phyloP scores from a whole-genome alignment of 2,888 invertebrate genomes.

The Germaria angustata region DNA sequence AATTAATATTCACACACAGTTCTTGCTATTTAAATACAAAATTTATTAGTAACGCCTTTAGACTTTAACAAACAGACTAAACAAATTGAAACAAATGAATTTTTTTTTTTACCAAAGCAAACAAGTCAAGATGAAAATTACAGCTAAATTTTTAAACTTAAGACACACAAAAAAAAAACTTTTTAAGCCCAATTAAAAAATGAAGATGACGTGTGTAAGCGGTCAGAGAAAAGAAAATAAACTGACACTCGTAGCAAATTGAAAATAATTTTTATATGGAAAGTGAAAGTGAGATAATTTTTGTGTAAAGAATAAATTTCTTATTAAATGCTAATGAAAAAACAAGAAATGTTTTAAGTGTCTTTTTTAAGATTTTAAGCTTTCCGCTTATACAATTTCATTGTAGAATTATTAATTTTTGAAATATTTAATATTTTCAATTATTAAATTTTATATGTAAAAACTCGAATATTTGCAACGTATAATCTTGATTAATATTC shows the following conservation, averaged over 20 bases:
- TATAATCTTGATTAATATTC: too few relatives aligned
- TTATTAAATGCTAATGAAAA: not conserved
- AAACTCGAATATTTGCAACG: too few relatives aligned
- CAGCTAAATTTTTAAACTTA: too few relatives aligned
- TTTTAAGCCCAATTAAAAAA: not conserved
- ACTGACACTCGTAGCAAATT: not conserved
- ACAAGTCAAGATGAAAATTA: too few relatives aligned
- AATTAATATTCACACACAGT: too few relatives aligned
- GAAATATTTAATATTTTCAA: too few relatives aligned
- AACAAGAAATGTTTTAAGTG: too few relatives aligned
- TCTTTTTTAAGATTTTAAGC: too few relatives aligned
- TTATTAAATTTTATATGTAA: too few relatives aligned
- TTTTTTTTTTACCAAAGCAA: not conserved
- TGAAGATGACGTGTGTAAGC: constrained; percentile 9
- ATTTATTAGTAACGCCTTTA: not conserved
- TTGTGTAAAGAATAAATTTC: constrained; percentile 9
- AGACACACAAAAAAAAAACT: not conserved
- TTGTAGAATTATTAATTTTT: too few relatives aligned
- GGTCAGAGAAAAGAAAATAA: not conserved
- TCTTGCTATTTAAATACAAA: too few relatives aligned
- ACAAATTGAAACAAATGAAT: not conserved
- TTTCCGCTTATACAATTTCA: too few relatives aligned
- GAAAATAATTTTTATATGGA: not conserved
- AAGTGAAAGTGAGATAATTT: constrained; percentile 32
- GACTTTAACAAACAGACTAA: not conserved